Conservation (phyloP, 1,140 invertebrate species). For the Neodiprion pinetum region DNA sequence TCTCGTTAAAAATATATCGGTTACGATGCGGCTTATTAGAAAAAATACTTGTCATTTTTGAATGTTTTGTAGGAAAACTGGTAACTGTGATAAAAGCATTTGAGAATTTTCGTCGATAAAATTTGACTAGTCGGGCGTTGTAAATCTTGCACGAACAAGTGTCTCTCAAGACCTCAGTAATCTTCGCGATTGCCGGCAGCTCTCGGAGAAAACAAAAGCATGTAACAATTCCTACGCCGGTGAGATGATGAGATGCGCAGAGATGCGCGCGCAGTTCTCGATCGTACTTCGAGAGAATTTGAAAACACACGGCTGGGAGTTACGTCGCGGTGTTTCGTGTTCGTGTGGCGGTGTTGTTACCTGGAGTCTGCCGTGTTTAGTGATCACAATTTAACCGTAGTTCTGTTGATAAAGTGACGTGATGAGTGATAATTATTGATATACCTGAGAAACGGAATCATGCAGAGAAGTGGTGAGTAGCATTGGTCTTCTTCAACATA, state of each 20-base stretch:
- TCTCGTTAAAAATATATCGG: too few species aligned
- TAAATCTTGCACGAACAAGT: too few species aligned
- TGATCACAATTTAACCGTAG: not conserved
- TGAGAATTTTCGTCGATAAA: too few species aligned
- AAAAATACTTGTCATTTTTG: too few species aligned
- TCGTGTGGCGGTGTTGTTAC: constrained; percentile 20
- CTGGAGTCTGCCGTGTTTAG: not conserved
- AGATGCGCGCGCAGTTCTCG: constrained; percentile 21
- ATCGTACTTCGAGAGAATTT: constrained; percentile 33
- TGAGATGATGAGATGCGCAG: not conserved
- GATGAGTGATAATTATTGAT: constrained; percentile 23
- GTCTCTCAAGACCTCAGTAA: too few species aligned
- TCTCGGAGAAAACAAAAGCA: too few species aligned
- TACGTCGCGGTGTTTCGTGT: constrained; percentile 20
- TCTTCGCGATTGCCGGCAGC: too few species aligned
- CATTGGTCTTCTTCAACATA: not conserved
- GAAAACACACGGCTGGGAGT: constrained; percentile 26
- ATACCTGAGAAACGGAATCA: constrained; percentile 27
- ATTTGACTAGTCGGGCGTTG: too few species aligned
- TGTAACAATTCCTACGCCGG: too few species aligned
- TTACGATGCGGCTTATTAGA: too few species aligned
- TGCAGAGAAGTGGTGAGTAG: constrained; percentile 49
- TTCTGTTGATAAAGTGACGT: constrained; percentile 8
- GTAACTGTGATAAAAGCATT: too few species aligned
- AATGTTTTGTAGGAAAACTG: too few species aligned